These are phyloP conservation scores for Actias luna DNA, from an alignment of 2,888 invertebrate genomes.

Conservation along the genomic window DNA sequence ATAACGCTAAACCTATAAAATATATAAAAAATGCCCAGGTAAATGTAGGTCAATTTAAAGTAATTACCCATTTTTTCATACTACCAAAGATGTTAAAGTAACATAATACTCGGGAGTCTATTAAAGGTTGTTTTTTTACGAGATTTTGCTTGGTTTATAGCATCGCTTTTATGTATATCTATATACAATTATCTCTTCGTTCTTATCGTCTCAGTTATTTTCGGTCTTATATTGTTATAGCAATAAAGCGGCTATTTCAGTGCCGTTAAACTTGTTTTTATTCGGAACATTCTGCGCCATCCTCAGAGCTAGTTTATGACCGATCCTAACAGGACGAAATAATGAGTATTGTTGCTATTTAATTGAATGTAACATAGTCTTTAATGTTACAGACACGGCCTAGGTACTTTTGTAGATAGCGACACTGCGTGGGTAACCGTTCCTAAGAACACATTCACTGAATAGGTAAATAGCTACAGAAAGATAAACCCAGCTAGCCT, in stretches of 20 bases:
- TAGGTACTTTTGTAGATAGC: not conserved
- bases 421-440: not conserved
- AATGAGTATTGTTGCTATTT: not conserved
- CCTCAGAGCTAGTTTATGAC: slow-evolving; percentile 51
- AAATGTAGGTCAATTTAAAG: no score
- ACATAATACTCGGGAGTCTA: slow-evolving; percentile 27
- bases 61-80: no score
- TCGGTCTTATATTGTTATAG: slow-evolving; percentile 27
- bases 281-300: slow-evolving; percentile 34
- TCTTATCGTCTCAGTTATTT: not conserved
- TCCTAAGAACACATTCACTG: not conserved
- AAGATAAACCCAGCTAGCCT: no score
- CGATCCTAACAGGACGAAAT: slow-evolving; percentile 41
- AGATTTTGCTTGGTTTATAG: slow-evolving; percentile 46
- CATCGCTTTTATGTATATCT: slow-evolving; percentile 29
- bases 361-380: not conserved
- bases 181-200: slow-evolving; percentile 26
- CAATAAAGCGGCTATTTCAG: slow-evolving; percentile 32
- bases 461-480: no score
- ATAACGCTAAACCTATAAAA: no score
- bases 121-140: slow-evolving; percentile 42
- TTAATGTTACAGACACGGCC: not conserved
- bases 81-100: not conserved
- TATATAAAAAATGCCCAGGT: no score
- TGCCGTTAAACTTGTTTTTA: slow-evolving; percentile 33